Evolutionary conservation across 64 coral and sea anemone species (phyloP), one percentile per base, ranked within the genome.

Genomic region (Montipora sp.): DNA sequence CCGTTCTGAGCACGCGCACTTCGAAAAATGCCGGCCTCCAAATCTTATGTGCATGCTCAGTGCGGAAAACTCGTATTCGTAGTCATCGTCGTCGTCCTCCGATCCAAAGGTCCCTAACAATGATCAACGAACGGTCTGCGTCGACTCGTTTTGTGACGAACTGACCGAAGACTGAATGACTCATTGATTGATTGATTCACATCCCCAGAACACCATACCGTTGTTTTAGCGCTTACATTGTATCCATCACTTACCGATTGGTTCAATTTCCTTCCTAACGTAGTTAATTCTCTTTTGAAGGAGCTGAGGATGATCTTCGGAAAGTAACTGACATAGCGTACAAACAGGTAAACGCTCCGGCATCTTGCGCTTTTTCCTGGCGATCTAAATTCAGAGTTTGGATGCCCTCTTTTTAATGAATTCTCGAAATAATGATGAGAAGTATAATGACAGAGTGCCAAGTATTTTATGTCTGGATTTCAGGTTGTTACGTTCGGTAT

Each of bases 401-500:
- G 36, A 36, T 36, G 36, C 36, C 36, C 36, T 36, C 2, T 36
- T 36, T 36, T 36, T 36, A 36, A 36, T 36, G 36, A 36, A 36
- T 36, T 36, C 36, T 36, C 36, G 36, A 36, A 36, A 36, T 36
- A 36, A 36, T 36, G 36, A 36, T 36, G 36, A 36, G 36, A 36
- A 36, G 36, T 36, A 36, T 36, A 36, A 36, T 36, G 36, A 36
- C 36, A 36, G 16, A 11, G 7, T 15, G 4, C 12, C 43, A 48
- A 16, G 11, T 65, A 78, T 63, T 57, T 19, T 57, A 6, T 11
- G 11, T 57, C 53, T 57, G 53, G 53, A 57, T 10, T 87, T 47
- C 47, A 99, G 98, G 94, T 99, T 59, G 92, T 96, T 8, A 92
- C 98, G 9, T 99, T 94, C 44, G 98, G 98, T 1, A 99, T 99